Percentiles rank a stretch among this genome's conserved stretches.
These are phyloP conservation scores for Notarius quadriscutis DNA, from an alignment of 2,113 vertebrate species.

Conservation along the genomic window DNA sequence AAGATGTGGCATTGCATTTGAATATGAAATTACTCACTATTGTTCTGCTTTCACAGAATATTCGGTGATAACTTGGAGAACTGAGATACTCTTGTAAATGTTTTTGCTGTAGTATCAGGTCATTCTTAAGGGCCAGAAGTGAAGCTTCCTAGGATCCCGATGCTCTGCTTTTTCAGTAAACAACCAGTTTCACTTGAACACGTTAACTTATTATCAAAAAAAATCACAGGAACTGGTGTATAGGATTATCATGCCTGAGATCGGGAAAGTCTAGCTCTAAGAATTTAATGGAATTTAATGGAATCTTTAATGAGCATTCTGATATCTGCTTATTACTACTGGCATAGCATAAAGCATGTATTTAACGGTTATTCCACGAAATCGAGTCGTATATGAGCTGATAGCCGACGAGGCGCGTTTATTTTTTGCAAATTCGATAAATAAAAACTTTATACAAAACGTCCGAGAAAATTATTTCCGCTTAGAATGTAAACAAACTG, in stretches of 20 bases:
- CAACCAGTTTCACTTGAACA: not conserved
- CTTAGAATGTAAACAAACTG: too few species aligned
- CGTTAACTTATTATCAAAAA: not conserved
- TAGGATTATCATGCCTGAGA: not conserved
- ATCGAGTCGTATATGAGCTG: too few species aligned
- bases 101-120: not conserved
- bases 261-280: not conserved
- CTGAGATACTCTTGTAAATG: not conserved
- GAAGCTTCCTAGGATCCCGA: not conserved
- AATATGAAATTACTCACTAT: slow-evolving; percentile 22
- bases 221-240: too few species aligned
- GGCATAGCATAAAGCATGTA: slow-evolving; percentile 37
- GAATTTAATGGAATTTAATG: not conserved
- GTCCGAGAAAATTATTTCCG: too few species aligned
- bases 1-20: slow-evolving; percentile 43
- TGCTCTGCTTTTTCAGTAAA: not conserved
- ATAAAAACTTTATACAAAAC: too few species aligned
- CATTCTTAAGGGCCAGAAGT: not conserved
- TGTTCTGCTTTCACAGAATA: slow-evolving; percentile 3
- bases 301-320: slow-evolving; percentile 35
- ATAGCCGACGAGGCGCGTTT: too few species aligned
- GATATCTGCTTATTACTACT: slow-evolving; percentile 32
- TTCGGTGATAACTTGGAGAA: not conserved
- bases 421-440: too few species aligned
- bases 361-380: not conserved